Percentiles rank a stretch among this genome's conserved stretches.
Conservation (phyloP, 2,113 vertebrate species). For the Motacilla tschutschensis region DNA sequence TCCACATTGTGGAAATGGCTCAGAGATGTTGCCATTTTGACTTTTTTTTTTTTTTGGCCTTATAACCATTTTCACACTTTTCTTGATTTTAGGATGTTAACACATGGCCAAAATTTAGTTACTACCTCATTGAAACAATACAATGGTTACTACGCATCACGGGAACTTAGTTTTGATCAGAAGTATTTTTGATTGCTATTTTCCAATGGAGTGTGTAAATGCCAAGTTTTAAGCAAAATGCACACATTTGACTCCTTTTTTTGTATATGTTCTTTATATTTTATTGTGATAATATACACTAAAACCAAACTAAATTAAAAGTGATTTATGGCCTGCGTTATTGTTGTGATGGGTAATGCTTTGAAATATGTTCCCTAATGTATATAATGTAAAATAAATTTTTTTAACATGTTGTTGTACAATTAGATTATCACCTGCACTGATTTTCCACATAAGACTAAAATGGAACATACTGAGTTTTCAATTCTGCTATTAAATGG, state of each 20-base stretch:
- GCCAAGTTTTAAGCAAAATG: conserved; percentile 70
- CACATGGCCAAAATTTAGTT: conserved; percentile 82
- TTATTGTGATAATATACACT: conserved; percentile 76
- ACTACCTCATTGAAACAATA: conserved; percentile 82
- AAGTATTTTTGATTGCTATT: conserved; percentile 69
- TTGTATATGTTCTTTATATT: conserved; percentile 76
- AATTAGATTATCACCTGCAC: conserved; percentile 60
- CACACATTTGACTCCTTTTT: conserved; percentile 67
- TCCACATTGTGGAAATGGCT: conserved; percentile 66
- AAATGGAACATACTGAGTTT: conserved; percentile 17
- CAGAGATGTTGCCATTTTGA: conserved; percentile 58
- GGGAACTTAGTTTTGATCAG: conserved; percentile 70
- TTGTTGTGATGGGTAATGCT: conserved; percentile 73
- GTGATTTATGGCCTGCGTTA: conserved; percentile 76
- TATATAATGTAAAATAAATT: conserved; percentile 87
- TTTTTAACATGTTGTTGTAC: conserved; percentile 79
- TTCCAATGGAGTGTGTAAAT: conserved; percentile 70
- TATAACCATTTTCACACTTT: conserved; percentile 67
- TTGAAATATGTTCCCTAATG: conserved; percentile 77
- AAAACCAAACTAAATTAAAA: conserved; percentile 73
- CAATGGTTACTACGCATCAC: conserved; percentile 72
- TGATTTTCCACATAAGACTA: conserved; percentile 38
- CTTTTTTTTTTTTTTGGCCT: conserved; percentile 70
- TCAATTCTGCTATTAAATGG: conserved; percentile 47
- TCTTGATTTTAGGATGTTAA: conserved; percentile 73